Evolutionary conservation across 2,113 vertebrate species (phyloP).

Genomic region (Greenwoodochromis staneri): DNA sequence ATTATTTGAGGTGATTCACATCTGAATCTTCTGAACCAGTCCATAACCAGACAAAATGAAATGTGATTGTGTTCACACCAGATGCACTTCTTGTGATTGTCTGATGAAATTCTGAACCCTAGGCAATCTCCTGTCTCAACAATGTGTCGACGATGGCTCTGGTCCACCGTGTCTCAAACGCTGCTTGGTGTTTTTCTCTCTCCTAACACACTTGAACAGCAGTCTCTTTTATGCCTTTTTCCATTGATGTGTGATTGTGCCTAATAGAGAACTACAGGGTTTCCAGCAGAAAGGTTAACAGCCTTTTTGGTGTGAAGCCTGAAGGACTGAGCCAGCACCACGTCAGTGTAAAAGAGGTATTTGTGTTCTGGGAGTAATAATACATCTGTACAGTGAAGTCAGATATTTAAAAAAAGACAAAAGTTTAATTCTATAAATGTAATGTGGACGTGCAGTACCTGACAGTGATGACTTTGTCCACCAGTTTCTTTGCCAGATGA

Average conservation of each 20-base stretch:
- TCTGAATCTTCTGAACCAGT: background rate
- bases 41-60: background rate
- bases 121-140: background rate
- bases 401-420: background rate
- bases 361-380: background rate
- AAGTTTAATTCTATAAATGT: background rate
- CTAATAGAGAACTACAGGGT: background rate
- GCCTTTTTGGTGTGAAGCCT: background rate
- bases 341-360: background rate
- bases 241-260: background rate
- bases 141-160: background rate
- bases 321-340: background rate
- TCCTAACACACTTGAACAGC: background rate
- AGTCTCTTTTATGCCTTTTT: background rate
- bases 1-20: background rate
- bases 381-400: background rate
- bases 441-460: constrained; percentile 62
- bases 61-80: background rate
- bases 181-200: background rate
- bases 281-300: background rate
- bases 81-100: background rate
- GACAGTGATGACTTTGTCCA: constrained; percentile 82
- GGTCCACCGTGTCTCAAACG: background rate
- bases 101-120: background rate
- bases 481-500: constrained; percentile 78